phyloP scores from a whole-genome alignment of 2,888 invertebrate genomes.

The Nomada flava region DNA sequence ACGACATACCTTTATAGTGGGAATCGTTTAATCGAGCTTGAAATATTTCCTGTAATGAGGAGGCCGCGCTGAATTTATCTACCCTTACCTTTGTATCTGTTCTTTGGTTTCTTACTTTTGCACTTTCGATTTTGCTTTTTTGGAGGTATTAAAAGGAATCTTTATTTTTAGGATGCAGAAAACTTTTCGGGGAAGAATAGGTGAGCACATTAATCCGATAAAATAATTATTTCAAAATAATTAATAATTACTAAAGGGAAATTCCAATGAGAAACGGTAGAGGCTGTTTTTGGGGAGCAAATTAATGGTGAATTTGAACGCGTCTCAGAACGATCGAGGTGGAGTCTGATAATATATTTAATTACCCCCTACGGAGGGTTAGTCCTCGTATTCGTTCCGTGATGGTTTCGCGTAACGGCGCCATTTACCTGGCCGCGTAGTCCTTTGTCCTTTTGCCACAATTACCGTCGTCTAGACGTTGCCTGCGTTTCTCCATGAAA shows the following conservation, averaged over 20 bases:
- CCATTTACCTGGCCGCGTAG: constrained; percentile 63
- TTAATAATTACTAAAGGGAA: too few species aligned
- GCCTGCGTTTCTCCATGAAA: constrained; percentile 70
- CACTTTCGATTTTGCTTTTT: neutral
- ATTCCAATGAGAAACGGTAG: too few species aligned
- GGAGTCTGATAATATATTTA: constrained; percentile 62
- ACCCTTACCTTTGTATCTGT: too few species aligned
- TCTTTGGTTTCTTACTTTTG: neutral
- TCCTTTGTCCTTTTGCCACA: constrained; percentile 71
- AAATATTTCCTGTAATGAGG: constrained; percentile 27
- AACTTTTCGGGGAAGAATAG: too few species aligned
- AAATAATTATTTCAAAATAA: too few species aligned
- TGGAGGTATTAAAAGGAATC: neutral
- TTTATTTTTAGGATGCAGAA: too few species aligned
- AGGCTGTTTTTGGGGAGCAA: neutral
- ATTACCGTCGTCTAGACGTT: constrained; percentile 79
- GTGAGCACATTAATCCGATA: too few species aligned
- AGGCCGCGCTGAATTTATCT: neutral
- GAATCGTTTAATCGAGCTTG: constrained; percentile 56
- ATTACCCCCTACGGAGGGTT: constrained; percentile 61
- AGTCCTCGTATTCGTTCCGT: neutral
- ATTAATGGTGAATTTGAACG: constrained; percentile 38
- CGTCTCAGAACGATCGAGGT: constrained; percentile 32
- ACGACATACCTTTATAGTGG: constrained; percentile 35
- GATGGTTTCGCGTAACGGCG: constrained; percentile 44